phyloP scores from a whole-genome alignment of 2,797 vertebrate species.

The Falco rusticolus region DNA sequence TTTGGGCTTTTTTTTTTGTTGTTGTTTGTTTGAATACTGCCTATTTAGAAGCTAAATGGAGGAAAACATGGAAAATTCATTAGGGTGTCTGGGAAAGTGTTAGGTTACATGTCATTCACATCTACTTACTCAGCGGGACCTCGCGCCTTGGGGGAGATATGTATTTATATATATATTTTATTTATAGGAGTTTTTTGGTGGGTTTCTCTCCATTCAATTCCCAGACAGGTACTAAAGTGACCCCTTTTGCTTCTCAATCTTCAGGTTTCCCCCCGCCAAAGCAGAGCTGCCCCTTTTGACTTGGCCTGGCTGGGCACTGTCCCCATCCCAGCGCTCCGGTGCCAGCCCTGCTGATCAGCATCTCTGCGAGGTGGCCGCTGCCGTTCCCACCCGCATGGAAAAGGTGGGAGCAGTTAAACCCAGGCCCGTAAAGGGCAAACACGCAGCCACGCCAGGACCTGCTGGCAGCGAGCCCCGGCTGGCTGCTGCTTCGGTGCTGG shows the following conservation, averaged over 20 bases:
- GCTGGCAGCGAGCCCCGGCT: neutral
- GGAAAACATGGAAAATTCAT: constrained; percentile 57
- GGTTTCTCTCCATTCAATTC: neutral
- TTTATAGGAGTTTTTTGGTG: neutral
- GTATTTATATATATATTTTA: neutral
- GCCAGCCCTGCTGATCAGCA: neutral
- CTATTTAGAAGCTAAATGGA: constrained; percentile 44
- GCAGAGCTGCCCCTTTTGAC: accelerated
- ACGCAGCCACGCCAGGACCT: neutral
- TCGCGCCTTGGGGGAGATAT: constrained; percentile 14
- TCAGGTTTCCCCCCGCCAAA: accelerated
- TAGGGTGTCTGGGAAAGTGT: constrained; percentile 47
- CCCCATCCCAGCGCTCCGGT: neutral
- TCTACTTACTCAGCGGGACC: constrained; percentile 42
- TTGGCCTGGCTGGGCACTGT: neutral
- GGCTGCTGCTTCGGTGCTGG: neutral
- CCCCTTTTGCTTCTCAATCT: neutral
- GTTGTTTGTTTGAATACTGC: constrained; percentile 5
- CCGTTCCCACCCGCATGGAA: neutral
- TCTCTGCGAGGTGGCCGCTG: accelerated
- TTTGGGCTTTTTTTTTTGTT: neutral
- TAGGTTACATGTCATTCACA: constrained; percentile 30
- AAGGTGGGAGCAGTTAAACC: neutral
- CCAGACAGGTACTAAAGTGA: neutral
- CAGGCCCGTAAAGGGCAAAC: neutral